Evolutionary conservation across 1,140 invertebrate species (phyloP), one percentile per base, ranked within the genome.

Genomic region (Alviniconcha marisindica): DNA sequence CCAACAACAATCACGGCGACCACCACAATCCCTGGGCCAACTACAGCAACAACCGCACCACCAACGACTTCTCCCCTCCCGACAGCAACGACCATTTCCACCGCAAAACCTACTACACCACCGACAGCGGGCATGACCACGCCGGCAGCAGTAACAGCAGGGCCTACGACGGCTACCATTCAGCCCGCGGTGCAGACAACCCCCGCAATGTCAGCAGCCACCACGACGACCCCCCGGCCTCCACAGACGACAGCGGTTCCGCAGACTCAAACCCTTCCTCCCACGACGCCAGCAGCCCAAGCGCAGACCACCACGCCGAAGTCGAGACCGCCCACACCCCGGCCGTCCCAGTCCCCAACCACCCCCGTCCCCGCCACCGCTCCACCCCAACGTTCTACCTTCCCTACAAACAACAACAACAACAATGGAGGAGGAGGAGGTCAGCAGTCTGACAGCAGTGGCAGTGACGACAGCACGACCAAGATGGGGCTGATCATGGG

Each of bases 141-240:
- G n/a, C n/a, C n/a, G n/a, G n/a, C n/a, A n/a, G n/a, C n/a, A n/a
- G n/a, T n/a, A n/a, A n/a, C n/a, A n/a, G n/a, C n/a, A n/a, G 33
- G 63, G 2, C 77, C 51, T 24, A 51, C 78, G 31, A 85, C 69
- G 2, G 74, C 81, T 2, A 73, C 85, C 28, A 66, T 54, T 15
- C 73, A 66, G 33, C 54, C 73, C 38, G 42, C 83, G n/a, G 83
- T 78, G 2, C 81, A 73, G 4, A 77, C 44, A 38, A 79, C 76
- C 60, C 81, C 51, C 33, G 33, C 73, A 31, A 69, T 60, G 2
- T 54, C 80, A 36, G 33, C 85, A 21, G 74, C 48, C 38, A 31
- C 80, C 24, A 84, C 60, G 4, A 77, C 76, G n/a, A 76, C 85
- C 24, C 66, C 54, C 24, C 66, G 78, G 48, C 60, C 82, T n/a